Base-by-base conservation (phyloP, 2,888 invertebrate species). In the Epirrhoe alternata region DNA sequence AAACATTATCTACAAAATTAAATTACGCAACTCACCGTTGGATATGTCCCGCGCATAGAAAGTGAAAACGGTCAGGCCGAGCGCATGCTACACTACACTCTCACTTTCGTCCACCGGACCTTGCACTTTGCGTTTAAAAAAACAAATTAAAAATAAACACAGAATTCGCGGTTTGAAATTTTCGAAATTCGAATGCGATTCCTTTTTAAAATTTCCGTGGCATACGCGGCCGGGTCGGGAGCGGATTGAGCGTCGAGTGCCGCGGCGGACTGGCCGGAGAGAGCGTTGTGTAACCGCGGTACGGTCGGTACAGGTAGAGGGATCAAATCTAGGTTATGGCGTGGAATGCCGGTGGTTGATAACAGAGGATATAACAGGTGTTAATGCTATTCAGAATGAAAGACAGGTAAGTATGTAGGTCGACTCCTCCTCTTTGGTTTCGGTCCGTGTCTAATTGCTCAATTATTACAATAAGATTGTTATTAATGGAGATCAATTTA, bases 21-120 rank as follows among this genome's bases (percentile, higher is more conserved):
- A 74, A 70, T 75, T 78, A 79, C 74, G 68, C 59, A 62, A 85
- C 91, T 90, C 79, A 92, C 91, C 89, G 84, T 83, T 74, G 75
- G 79, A 77, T 79, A 80, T 84, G 87, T 88, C 88, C 88, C 88
- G 86, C 58, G 76, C 80, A 85, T 87, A 86, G 92, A 92, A 91
- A 91, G 92, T 89, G 91, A 91, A 92, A 90, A 82, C 84, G 78
- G 74, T 80, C 81, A 81, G 78, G 82, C 78, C 81, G 73, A 72
- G 79, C 82, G 87, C 91, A 91, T 89, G 75, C 88, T 85, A 82
- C 83, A 82, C 72, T 54, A 61, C 73, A 74, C 74, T 79, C 83
- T 82, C 86, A 88, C 89, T 87, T 84, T 83, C 82, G 78, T 82
- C 76, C 80, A 80, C 87, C 84, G 58, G 64, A 53, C 55, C 86